phyloP scores from a whole-genome alignment of 2,888 invertebrate species.

The Lasioglossum pauxillum region DNA sequence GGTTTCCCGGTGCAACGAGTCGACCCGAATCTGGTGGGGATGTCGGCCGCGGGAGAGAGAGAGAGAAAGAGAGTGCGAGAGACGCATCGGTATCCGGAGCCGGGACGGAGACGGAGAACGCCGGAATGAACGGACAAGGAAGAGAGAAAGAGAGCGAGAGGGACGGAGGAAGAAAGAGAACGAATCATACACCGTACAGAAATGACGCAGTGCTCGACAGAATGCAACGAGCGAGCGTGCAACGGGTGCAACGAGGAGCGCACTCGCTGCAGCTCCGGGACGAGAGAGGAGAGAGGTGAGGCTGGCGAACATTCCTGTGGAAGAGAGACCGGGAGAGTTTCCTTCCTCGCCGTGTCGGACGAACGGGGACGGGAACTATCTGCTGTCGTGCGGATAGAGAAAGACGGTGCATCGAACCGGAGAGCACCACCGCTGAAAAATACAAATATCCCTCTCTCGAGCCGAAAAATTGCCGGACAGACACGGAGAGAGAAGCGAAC shows the following conservation, averaged over 20 bases:
- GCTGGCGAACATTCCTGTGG: conserved; percentile 37
- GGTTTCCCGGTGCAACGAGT: conserved; percentile 71
- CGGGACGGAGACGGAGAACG: conserved; percentile 27
- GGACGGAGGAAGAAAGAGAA: conserved; percentile 29
- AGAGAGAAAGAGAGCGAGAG: conserved; percentile 13
- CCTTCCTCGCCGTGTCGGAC: conserved; percentile 31
- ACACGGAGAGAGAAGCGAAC: conserved; percentile 11
- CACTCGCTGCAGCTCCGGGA: neutral
- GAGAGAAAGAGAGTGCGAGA: conserved; percentile 18
- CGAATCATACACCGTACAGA: conserved; percentile 58
- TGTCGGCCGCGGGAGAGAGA: conserved; percentile 3
- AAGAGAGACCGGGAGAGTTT: conserved; percentile 44
- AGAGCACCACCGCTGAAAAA: conserved; percentile 23
- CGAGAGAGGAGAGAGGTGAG: conserved; percentile 20
- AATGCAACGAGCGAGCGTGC: conserved; percentile 43
- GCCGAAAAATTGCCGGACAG: conserved; percentile 34
- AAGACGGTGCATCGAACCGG: conserved; percentile 18
- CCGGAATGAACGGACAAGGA: conserved; percentile 14
- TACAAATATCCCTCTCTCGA: neutral
- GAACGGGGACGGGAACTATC: conserved; percentile 13
- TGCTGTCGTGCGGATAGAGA: neutral
- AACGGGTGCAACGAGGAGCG: conserved; percentile 2
- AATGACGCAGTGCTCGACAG: conserved; percentile 66
- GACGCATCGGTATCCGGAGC: conserved; percentile 45
- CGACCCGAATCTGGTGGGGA: conserved; percentile 48